Evolutionary conservation across 2,888 invertebrate species (phyloP).

Genomic region (Ditylenchus weischeri): DNA sequence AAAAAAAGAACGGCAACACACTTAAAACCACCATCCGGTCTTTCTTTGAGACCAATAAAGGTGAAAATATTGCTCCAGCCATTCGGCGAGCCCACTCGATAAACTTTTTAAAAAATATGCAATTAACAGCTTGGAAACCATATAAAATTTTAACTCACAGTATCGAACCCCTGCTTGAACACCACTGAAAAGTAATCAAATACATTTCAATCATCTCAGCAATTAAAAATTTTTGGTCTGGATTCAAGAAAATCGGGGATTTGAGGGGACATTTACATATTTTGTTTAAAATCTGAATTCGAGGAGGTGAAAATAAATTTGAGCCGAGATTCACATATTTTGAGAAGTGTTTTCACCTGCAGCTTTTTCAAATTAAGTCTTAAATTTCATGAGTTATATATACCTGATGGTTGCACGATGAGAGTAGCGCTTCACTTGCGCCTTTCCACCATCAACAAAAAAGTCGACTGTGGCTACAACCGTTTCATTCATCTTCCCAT

Average conservation of each 20-base stretch:
- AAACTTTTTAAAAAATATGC: conserved; percentile 31
- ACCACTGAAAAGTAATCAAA: background rate
- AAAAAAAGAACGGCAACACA: conserved; percentile 62
- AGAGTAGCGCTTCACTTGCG: conserved; percentile 43
- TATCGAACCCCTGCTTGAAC: conserved; percentile 44
- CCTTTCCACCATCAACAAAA: conserved; percentile 43
- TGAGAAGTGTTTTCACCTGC: too few relatives aligned
- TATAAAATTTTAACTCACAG: conserved; percentile 34
- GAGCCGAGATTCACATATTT: too few relatives aligned
- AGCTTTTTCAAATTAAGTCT: too few relatives aligned
- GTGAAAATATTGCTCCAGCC: conserved; percentile 42
- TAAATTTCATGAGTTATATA: too few relatives aligned
- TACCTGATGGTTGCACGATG: conserved; percentile 41
- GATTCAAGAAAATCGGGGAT: too few relatives aligned
- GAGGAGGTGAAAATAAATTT: too few relatives aligned
- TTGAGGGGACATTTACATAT: too few relatives aligned
- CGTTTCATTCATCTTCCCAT: conserved; percentile 7
- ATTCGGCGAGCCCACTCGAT: conserved; percentile 46
- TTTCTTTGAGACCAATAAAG: conserved; percentile 43
- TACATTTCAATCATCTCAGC: too few relatives aligned
- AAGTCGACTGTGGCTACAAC: conserved; percentile 27
- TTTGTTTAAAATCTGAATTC: too few relatives aligned
- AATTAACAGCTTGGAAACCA: background rate
- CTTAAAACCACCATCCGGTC: conserved; percentile 32
- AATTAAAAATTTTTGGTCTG: too few relatives aligned